phyloP scores from a whole-genome alignment of 2,797 vertebrate species.

The Smutsia temminckii region DNA sequence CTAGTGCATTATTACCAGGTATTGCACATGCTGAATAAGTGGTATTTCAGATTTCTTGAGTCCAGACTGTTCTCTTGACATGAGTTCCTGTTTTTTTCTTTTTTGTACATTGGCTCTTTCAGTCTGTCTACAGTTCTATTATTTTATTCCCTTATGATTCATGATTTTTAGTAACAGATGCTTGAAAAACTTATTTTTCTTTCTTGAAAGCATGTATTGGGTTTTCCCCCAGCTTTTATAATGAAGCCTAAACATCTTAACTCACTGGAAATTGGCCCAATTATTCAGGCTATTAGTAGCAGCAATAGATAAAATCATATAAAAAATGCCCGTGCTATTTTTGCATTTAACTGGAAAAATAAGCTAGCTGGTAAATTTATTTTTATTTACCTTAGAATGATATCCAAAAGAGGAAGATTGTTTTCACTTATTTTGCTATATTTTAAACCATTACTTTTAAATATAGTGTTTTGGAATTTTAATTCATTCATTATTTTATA shows the following conservation, averaged over 20 bases:
- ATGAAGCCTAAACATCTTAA: conserved; percentile 30
- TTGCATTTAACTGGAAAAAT: not conserved
- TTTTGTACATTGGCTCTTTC: not conserved
- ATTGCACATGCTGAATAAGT: not conserved
- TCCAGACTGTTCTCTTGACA: not conserved
- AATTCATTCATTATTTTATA: not conserved
- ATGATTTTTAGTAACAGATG: not conserved
- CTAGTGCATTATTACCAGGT: not conserved
- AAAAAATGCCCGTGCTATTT: not conserved
- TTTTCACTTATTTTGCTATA: not conserved
- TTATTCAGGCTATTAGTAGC: not conserved
- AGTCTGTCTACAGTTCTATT: not conserved
- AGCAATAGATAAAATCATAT: not conserved
- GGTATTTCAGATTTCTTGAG: not conserved
- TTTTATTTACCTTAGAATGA: conserved; percentile 25
- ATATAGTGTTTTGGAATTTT: not conserved
- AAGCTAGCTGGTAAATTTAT: not conserved
- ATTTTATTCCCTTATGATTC: conserved; percentile 26
- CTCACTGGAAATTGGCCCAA: not conserved
- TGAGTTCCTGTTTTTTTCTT: not conserved
- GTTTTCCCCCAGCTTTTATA: not conserved
- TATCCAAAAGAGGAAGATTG: not conserved
- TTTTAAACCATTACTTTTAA: conserved; percentile 16
- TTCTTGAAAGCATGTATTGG: not conserved
- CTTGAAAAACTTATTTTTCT: conserved; percentile 22